phyloP scores from a whole-genome alignment of 30 jellyfish, hydroid and myxozoan genomes.

The Hydra vulgaris region DNA sequence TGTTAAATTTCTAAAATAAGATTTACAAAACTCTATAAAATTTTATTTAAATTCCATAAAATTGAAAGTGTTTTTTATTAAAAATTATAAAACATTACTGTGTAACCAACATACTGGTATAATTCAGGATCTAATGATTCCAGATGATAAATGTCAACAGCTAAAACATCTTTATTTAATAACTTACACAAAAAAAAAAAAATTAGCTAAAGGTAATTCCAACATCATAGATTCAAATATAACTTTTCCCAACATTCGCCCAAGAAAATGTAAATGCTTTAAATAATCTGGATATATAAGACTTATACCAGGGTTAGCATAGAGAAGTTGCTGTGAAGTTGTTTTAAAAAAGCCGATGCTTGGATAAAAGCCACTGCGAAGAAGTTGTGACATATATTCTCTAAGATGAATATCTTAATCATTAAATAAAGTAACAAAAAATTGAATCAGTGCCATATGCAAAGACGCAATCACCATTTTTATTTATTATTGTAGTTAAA shows the following conservation, averaged over 20 bases:
- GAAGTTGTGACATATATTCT: slow-evolving; percentile 77
- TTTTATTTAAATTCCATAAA: not conserved
- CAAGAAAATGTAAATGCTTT: slow-evolving; percentile 92
- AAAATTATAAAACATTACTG: not conserved
- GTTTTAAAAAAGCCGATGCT: slow-evolving; percentile 84
- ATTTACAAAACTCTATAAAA: not conserved
- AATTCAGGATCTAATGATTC: slow-evolving; percentile 90
- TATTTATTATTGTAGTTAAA: no score
- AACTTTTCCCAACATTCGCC: slow-evolving; percentile 94
- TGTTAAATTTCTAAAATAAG: slow-evolving; percentile 44
- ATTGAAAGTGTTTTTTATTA: no score
- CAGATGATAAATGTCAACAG: slow-evolving; percentile 85
- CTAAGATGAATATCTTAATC: slow-evolving; percentile 5
- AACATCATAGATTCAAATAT: slow-evolving; percentile 95
- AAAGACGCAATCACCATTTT: no score
- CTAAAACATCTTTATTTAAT: slow-evolving; percentile 66
- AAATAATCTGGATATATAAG: slow-evolving; percentile 56
- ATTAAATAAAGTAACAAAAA: not conserved
- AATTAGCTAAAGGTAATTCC: slow-evolving; percentile 93
- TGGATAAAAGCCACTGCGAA: slow-evolving; percentile 73
- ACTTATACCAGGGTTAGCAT: slow-evolving; percentile 73
- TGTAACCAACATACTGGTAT: no score
- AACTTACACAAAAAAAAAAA: slow-evolving; percentile 85
- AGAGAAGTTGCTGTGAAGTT: slow-evolving; percentile 72
- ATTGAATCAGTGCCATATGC: no score